Evolutionary conservation across 1,140 invertebrate genomes (phyloP).

Genomic region (Drosophila varians): DNA sequence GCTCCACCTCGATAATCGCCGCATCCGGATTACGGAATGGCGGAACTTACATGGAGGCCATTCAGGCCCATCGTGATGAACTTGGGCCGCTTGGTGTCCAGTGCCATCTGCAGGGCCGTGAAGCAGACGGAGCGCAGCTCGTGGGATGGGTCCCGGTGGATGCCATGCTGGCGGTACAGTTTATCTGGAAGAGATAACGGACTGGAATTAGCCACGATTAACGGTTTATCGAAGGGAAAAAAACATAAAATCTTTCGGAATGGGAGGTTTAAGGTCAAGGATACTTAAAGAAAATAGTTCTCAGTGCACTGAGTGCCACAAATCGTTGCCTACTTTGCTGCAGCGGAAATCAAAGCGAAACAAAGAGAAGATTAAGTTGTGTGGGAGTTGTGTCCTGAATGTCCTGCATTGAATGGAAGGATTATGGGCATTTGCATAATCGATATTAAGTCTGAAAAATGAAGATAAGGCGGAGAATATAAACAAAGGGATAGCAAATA

Average conservation of each 20-base stretch:
- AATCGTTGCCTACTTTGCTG: slow-evolving; percentile 56
- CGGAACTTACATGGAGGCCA: slow-evolving; percentile 91
- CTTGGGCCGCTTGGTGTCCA: slow-evolving; percentile 94
- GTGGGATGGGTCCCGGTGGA: slow-evolving; percentile 91
- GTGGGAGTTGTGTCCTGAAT: background rate
- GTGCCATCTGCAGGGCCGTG: slow-evolving; percentile 91
- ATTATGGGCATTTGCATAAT: background rate
- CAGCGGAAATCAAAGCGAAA: slow-evolving; percentile 16
- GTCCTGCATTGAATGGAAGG: background rate
- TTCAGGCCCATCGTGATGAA: slow-evolving; percentile 91
- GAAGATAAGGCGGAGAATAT: background rate
- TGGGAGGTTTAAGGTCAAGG: background rate
- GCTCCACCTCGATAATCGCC: slow-evolving; percentile 26
- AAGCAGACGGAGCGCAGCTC: slow-evolving; percentile 93
- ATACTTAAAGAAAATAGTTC: background rate
- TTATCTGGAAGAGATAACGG: slow-evolving; percentile 87
- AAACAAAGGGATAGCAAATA: background rate
- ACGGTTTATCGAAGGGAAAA: slow-evolving; percentile 18
- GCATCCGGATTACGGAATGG: slow-evolving; percentile 15
- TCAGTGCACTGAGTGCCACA: background rate
- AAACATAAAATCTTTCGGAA: no score
- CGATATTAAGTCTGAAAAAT: background rate
- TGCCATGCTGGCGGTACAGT: slow-evolving; percentile 91
- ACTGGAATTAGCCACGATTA: slow-evolving; percentile 31
- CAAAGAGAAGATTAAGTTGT: slow-evolving; percentile 2